These are phyloP conservation scores for Paguma larvata DNA, from an alignment of 2,797 vertebrate genomes.

Conservation along the genomic window DNA sequence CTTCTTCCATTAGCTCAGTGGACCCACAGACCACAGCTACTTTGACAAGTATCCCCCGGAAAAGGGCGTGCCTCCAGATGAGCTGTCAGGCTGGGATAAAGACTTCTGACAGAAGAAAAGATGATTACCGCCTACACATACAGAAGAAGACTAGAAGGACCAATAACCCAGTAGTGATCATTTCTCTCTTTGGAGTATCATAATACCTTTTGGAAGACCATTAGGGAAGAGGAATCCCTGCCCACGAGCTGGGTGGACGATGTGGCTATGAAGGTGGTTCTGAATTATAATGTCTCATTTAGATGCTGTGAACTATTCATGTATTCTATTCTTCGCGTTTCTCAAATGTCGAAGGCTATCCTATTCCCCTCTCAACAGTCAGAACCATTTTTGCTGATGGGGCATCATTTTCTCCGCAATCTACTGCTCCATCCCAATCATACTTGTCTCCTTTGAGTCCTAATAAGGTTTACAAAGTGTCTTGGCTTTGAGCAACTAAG, in stretches of 20 bases:
- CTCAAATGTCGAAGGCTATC: background rate
- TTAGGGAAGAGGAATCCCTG: background rate
- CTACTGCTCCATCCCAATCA: background rate
- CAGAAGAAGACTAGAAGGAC: conserved; percentile 7
- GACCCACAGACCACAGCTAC: conserved; percentile 95
- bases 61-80: conserved; percentile 94
- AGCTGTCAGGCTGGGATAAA: conserved; percentile 97
- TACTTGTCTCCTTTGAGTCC: background rate
- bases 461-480: background rate
- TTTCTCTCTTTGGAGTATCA: conserved; percentile 10
- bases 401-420: background rate
- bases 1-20: conserved; percentile 90
- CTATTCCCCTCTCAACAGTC: background rate
- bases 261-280: background rate
- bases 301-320: conserved; percentile 56
- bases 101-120: conserved; percentile 92
- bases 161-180: background rate
- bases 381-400: conserved; percentile 30
- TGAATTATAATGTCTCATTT: background rate
- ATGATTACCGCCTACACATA: background rate
- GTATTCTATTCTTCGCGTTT: background rate
- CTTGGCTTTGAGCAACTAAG: background rate
- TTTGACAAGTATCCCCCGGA: conserved; percentile 96
- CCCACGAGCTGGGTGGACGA: background rate
- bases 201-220: conserved; percentile 16